Percentiles rank a stretch among this genome's conserved stretches.
These are phyloP conservation scores for Gymnoscopelus microlampas DNA, from an alignment of 2,797 vertebrate genomes.

Conservation along the genomic window DNA sequence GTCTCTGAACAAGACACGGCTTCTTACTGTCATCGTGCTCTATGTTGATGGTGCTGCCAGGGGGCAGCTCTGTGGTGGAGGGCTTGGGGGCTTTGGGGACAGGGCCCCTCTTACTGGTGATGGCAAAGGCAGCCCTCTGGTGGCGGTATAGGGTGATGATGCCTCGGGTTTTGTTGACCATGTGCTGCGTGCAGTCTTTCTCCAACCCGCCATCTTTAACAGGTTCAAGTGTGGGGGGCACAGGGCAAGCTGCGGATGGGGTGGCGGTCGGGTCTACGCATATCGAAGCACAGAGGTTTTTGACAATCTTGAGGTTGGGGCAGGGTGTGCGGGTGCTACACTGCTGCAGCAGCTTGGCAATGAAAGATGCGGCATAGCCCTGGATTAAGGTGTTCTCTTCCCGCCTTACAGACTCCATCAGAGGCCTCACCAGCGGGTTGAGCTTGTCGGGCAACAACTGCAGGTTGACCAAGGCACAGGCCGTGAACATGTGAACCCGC, in stretches of 20 bases:
- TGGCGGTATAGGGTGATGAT: slow-evolving; percentile 98
- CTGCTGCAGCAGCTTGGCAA: slow-evolving; percentile 93
- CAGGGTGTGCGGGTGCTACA: slow-evolving; percentile 89
- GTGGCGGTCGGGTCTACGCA: slow-evolving; percentile 93
- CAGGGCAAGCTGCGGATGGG: slow-evolving; percentile 91
- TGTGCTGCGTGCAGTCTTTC: slow-evolving; percentile 93
- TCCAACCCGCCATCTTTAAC: slow-evolving; percentile 89
- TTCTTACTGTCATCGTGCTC: slow-evolving; percentile 96
- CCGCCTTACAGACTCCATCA: slow-evolving; percentile 95
- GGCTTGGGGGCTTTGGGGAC: slow-evolving; percentile 91
- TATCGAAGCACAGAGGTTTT: slow-evolving; percentile 94
- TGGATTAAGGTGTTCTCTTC: slow-evolving; percentile 96
- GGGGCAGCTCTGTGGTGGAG: slow-evolving; percentile 87
- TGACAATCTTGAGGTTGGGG: slow-evolving; percentile 95
- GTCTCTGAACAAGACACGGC: slow-evolving; percentile 90
- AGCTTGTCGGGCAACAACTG: slow-evolving; percentile 94
- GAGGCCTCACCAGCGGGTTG: slow-evolving; percentile 94
- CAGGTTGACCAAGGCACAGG: slow-evolving; percentile 93
- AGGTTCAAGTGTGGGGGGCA: slow-evolving; percentile 87
- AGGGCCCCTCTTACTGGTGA: slow-evolving; percentile 96
- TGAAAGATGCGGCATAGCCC: slow-evolving; percentile 89
- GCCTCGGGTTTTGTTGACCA: slow-evolving; percentile 92
- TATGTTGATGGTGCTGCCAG: slow-evolving; percentile 85
- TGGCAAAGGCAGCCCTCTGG: slow-evolving; percentile 96
- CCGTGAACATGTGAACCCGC: slow-evolving; percentile 93